Base-by-base conservation (phyloP, 2,888 invertebrate genomes). In the Pollenia angustigena region DNA sequence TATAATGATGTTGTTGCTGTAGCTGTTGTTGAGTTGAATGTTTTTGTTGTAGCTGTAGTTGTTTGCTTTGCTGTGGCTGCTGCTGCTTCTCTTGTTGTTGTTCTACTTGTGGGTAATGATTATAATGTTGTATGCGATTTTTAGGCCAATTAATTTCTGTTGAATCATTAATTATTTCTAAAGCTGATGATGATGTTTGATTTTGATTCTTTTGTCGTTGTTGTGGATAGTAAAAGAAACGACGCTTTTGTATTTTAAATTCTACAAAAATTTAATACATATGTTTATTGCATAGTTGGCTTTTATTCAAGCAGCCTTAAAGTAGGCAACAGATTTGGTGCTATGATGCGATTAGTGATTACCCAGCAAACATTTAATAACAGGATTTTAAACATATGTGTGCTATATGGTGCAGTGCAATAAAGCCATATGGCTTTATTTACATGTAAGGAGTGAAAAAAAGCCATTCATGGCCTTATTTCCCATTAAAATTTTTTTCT, bases 61-160 rank as follows among this genome's bases (percentile, higher is more conserved):
- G 66, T 58, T 42, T n/a, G 9, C 16, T 48, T 50, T 69, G 52
- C 50, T 58, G 64, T 44, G 46, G 23, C 7, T 54, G 16, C 11
- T 40, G 58, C 6, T 71, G 50, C 16, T 62, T 23, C 18, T 23
- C 23, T 2, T 44, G 54, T 11, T 23, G 44, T 14, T 18, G 54
- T 16, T 58, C 50, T 14, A 76, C 54, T n/a, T 56, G 48, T n/a
- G 2, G n/a, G 68, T 60, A 46, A 84, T 64, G 23, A 42, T 84
- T 79, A 42, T 60, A 58, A n/a, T 40, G 54, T 23, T 80, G 44
- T 66, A 54, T 23, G 40, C 78, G 60, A 78, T 84, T 84, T 68
- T 79, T 54, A 46, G 84, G 60, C 71, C 74, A 87, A 76, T 60
- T 72, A 75, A 69, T 72, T 84, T 72, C 76, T 44, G 46, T 46